These are phyloP conservation scores for Drosophila acutilabella DNA, from an alignment of 2,888 invertebrate genomes.

Conservation along the genomic window DNA sequence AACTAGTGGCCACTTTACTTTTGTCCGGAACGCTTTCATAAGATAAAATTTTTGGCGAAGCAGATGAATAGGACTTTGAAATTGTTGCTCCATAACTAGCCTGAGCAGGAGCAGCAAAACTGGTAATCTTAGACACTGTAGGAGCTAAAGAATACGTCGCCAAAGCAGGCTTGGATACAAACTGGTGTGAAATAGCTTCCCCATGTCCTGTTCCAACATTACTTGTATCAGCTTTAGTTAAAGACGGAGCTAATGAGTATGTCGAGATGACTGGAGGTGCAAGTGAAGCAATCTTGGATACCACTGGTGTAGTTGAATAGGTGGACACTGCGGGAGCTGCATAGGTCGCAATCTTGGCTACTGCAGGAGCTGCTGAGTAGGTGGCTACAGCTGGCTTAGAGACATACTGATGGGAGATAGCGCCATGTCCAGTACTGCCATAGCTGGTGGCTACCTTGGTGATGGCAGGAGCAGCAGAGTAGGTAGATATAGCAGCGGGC, in stretches of 20 bases:
- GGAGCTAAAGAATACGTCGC: conserved; percentile 36
- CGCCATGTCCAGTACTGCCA: conserved; percentile 73
- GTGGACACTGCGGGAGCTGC: conserved; percentile 48
- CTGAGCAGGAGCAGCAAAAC: conserved; percentile 49
- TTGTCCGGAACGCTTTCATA: conserved; percentile 59
- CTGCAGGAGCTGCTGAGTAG: background rate
- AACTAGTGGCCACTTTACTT: conserved; percentile 40
- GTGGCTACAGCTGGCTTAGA: conserved; percentile 54
- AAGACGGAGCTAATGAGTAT: conserved; percentile 17
- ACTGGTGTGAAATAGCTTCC: background rate
- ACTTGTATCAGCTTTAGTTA: background rate
- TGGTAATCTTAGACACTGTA: conserved; percentile 44
- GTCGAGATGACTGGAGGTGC: conserved; percentile 2
- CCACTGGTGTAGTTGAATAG: too few species aligned
- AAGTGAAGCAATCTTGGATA: too few species aligned
- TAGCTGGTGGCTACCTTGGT: conserved; percentile 39
- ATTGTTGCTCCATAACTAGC: conserved; percentile 38
- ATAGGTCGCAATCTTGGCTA: conserved; percentile 50
- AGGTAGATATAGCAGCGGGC: conserved; percentile 52
- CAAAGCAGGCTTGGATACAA: conserved; percentile 4
- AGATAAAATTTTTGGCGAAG: conserved; percentile 49
- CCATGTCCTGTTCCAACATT: background rate
- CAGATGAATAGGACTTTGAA: conserved; percentile 52
- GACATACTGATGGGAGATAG: conserved; percentile 63
- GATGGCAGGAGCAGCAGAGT: conserved; percentile 37